phyloP scores from a whole-genome alignment of 1,140 invertebrate species.

The Sminthurides bifidus region DNA sequence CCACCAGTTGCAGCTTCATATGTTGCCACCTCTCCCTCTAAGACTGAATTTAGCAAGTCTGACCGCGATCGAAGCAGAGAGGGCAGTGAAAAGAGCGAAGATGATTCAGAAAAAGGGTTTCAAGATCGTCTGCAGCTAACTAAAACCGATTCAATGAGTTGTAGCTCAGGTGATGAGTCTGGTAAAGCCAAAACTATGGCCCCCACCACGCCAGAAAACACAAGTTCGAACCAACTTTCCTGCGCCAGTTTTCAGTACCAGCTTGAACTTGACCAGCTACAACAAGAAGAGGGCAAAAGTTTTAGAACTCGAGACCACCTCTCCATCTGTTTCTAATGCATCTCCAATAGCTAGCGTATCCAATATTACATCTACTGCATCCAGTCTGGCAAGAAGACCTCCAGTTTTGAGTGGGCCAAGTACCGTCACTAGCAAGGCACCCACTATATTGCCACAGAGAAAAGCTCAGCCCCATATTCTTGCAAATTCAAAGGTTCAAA shows the following conservation, averaged over 20 bases:
- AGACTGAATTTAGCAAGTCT: no score
- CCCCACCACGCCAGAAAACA: neutral
- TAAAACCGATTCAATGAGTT: neutral
- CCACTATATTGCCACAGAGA: slow-evolving; percentile 5
- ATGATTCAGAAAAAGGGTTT: no score
- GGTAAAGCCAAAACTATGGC: neutral
- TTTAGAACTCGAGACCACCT: neutral
- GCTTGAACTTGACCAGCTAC: slow-evolving; percentile 11
- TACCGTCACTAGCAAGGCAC: neutral
- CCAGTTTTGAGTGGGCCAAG: slow-evolving; percentile 2
- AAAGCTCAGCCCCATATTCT: slow-evolving; percentile 27
- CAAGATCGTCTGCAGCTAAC: no score
- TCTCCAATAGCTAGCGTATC: slow-evolving; percentile 5
- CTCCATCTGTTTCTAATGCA: neutral
- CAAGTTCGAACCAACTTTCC: slow-evolving; percentile 17
- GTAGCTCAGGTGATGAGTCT: neutral
- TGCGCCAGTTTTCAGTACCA: slow-evolving; percentile 27
- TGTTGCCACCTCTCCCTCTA: no score
- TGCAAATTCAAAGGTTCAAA: slow-evolving; percentile 20
- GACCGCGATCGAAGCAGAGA: no score
- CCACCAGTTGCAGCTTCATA: no score
- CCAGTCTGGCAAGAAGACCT: slow-evolving; percentile 9
- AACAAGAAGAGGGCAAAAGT: slow-evolving; percentile 19
- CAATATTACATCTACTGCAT: slow-evolving; percentile 9
- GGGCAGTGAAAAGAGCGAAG: no score